Evolutionary conservation across 1,140 invertebrate species (phyloP).

Genomic region (Drosophila sucinea): DNA sequence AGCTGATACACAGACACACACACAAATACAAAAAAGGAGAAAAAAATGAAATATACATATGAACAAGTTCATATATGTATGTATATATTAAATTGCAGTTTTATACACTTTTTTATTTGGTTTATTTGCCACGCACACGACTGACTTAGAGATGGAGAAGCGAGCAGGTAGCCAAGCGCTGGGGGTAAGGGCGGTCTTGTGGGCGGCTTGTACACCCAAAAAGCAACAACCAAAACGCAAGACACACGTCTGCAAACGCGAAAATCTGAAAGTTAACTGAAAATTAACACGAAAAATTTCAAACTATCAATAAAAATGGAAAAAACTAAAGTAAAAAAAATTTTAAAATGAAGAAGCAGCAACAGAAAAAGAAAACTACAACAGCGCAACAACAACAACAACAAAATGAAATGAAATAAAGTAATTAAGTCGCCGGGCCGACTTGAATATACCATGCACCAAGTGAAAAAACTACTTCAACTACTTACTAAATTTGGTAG

Average conservation of each 20-base stretch:
- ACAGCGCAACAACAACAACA: conserved; percentile 31
- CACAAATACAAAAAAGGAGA: not conserved
- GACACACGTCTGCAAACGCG: conserved; percentile 80
- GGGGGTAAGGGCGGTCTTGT: too few species aligned
- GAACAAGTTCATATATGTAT: not conserved
- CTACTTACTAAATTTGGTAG: too few species aligned
- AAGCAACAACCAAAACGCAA: conserved; percentile 40
- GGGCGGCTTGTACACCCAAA: not conserved
- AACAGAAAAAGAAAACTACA: conserved; percentile 26
- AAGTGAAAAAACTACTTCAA: too few species aligned
- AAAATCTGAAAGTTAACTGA: conserved; percentile 83
- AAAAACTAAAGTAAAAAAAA: conserved; percentile 45
- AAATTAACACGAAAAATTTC: conserved; percentile 75
- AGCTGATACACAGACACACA: not conserved
- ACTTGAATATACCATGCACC: too few species aligned
- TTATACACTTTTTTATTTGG: conserved; percentile 10
- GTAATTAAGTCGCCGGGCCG: too few species aligned
- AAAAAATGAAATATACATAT: conserved; percentile 3
- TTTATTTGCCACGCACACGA: conserved; percentile 7
- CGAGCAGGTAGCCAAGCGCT: too few species aligned
- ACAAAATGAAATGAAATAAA: conserved; percentile 16
- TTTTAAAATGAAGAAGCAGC: conserved; percentile 25
- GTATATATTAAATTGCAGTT: conserved; percentile 3
- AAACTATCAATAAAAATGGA: conserved; percentile 74
- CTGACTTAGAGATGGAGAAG: not conserved